Conservation (phyloP, 2,888 invertebrate species). For the Notodonta ziczac region DNA sequence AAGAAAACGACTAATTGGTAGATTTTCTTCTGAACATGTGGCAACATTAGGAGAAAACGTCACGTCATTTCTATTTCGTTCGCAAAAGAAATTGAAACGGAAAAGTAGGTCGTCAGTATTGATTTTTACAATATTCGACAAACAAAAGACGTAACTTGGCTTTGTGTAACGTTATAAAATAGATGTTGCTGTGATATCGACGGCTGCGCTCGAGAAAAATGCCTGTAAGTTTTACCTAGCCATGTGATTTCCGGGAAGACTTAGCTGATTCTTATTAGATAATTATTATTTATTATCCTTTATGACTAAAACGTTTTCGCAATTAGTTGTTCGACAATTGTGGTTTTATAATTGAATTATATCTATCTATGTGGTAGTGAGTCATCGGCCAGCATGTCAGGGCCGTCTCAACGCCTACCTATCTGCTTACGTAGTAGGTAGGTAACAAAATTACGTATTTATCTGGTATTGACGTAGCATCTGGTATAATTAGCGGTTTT, state of each 20-base stretch:
- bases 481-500: background rate
- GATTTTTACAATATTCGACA: conserved; percentile 72
- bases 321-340: background rate
- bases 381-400: conserved; percentile 55
- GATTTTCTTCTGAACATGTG: conserved; percentile 26
- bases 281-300: conserved; percentile 12
- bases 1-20: conserved; percentile 9
- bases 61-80: conserved; percentile 63
- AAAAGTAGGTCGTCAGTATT: conserved; percentile 77
- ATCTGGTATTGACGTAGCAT: conserved; percentile 10
- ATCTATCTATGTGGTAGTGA: conserved; percentile 22
- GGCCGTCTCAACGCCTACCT: conserved; percentile 47
- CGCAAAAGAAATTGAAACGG: conserved; percentile 53
- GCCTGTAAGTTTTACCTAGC: conserved; percentile 71
- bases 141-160: conserved; percentile 59
- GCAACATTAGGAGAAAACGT: conserved; percentile 51
- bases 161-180: conserved; percentile 47
- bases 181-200: conserved; percentile 51
- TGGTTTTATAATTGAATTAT: background rate
- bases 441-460: conserved; percentile 44
- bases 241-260: conserved; percentile 64
- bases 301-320: conserved; percentile 9
- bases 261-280: conserved; percentile 28
- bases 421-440: conserved; percentile 47
- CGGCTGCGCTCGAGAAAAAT: conserved; percentile 57